These are phyloP conservation scores for Acrobasis suavella DNA, from an alignment of 2,888 invertebrate species.

Conservation along the genomic window DNA sequence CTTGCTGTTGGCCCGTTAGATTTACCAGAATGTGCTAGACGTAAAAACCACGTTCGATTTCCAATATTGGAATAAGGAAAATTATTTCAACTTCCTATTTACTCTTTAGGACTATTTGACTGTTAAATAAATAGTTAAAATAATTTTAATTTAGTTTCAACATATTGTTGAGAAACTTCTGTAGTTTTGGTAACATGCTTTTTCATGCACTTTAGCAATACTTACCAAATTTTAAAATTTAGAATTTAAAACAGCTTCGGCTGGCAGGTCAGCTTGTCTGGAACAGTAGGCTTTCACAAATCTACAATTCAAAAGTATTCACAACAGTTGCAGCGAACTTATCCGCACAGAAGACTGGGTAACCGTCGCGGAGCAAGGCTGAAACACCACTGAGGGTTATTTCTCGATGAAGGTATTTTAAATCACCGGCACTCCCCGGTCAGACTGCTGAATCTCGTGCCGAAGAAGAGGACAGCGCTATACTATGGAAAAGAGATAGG, in stretches of 20 bases:
- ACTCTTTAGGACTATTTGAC: background rate
- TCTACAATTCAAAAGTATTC: conserved; percentile 63
- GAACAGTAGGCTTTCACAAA: conserved; percentile 45
- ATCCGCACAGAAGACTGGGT: conserved; percentile 44
- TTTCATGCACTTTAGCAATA: background rate
- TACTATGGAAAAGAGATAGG: conserved; percentile 53
- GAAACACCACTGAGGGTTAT: conserved; percentile 71
- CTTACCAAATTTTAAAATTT: conserved; percentile 56
- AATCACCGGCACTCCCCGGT: conserved; percentile 67
- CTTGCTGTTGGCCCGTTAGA: conserved; percentile 52
- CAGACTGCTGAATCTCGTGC: conserved; percentile 36
- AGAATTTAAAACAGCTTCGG: conserved; percentile 46
- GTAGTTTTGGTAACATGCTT: conserved; percentile 5
- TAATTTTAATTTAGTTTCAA: conserved; percentile 33
- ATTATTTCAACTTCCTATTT: background rate
- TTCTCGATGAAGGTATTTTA: conserved; percentile 68
- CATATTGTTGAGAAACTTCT: conserved; percentile 23
- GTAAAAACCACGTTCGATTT: conserved; percentile 22
- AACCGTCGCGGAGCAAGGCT: conserved; percentile 59
- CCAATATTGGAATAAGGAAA: conserved; percentile 8
- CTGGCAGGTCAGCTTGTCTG: conserved; percentile 39
- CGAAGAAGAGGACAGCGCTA: conserved; percentile 52
- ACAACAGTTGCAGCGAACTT: conserved; percentile 53
- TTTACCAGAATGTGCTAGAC: conserved; percentile 35
- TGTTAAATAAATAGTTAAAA: conserved; percentile 16